Evolutionary conservation across 2,113 vertebrate species (phyloP).

Genomic region (Daboia siamensis): DNA sequence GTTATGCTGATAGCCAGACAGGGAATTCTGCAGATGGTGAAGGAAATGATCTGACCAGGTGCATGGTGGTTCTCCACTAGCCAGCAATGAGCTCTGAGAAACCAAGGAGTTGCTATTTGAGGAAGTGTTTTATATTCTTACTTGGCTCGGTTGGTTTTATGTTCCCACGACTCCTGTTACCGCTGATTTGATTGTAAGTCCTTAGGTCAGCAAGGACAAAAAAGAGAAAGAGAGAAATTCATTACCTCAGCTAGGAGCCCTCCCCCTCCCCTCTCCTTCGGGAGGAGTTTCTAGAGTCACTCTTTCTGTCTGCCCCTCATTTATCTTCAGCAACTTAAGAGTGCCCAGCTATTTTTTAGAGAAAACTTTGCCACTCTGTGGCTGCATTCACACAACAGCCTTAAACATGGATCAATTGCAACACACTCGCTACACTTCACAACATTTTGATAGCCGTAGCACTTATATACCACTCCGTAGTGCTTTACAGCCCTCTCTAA

Average conservation of each 20-base stretch:
- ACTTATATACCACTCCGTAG: fast-evolving
- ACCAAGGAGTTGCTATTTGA: no score
- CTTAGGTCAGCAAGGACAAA: fast-evolving
- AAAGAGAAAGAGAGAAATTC: fast-evolving
- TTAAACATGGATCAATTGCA: neutral
- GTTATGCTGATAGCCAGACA: neutral
- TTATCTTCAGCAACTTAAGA: neutral
- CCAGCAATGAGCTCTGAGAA: neutral
- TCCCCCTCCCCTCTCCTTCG: fast-evolving
- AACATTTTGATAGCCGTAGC: neutral
- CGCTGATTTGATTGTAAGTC: neutral
- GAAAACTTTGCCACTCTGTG: neutral
- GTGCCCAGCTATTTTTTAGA: neutral
- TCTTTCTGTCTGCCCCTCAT: neutral
- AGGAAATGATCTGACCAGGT: neutral
- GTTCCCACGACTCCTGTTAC: fast-evolving
- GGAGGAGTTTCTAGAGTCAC: fast-evolving
- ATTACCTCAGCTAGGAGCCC: neutral
- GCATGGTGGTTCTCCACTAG: no score
- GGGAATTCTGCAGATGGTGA: neutral
- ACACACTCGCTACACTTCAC: neutral
- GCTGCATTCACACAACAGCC: neutral
- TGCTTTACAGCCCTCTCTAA: neutral
- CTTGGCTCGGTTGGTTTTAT: fast-evolving
- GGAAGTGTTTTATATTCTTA: neutral